Evolutionary conservation across 35 echinoderm and acorn worm genomes (phyloP).

Genomic region (Ophioderma brevispina): DNA sequence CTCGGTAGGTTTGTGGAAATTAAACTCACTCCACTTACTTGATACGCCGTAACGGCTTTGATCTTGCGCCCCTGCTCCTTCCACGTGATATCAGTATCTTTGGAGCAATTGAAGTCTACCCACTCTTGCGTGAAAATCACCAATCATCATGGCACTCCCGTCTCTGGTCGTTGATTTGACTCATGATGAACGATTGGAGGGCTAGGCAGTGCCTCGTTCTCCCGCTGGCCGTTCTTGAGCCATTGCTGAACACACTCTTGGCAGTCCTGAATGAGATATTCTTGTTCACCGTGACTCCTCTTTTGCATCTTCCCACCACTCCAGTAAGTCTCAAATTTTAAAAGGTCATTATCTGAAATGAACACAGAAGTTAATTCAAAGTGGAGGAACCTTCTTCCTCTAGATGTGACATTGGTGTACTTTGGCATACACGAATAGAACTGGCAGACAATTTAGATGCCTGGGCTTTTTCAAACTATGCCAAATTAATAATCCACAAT

Average conservation of each 20-base stretch:
- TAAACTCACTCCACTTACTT: constrained; percentile 80
- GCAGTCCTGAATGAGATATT: constrained; percentile 83
- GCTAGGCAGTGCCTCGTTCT: constrained; percentile 67
- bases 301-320: constrained; percentile 70
- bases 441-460: too few relatives aligned
- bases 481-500: too few relatives aligned
- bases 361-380: too few relatives aligned
- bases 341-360: constrained; percentile 73
- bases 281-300: constrained; percentile 66
- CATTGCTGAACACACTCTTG: constrained; percentile 54
- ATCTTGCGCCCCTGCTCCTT: constrained; percentile 81
- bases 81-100: constrained; percentile 61
- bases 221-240: constrained; percentile 64
- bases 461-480: too few relatives aligned
- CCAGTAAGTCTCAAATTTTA: constrained; percentile 83
- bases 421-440: too few relatives aligned
- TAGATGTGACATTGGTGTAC: too few relatives aligned
- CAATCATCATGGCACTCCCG: constrained; percentile 54
- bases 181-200: constrained; percentile 69
- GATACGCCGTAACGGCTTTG: constrained; percentile 81
- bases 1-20: constrained; percentile 89
- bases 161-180: constrained; percentile 87
- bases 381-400: too few relatives aligned
- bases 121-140: constrained; percentile 95
- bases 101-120: constrained; percentile 92